A percentile compares a stretch with the other conserved stretches of the same genome.
Evolutionary conservation across 2,797 vertebrate genomes (phyloP).

Genomic region (Podargus strigoides): DNA sequence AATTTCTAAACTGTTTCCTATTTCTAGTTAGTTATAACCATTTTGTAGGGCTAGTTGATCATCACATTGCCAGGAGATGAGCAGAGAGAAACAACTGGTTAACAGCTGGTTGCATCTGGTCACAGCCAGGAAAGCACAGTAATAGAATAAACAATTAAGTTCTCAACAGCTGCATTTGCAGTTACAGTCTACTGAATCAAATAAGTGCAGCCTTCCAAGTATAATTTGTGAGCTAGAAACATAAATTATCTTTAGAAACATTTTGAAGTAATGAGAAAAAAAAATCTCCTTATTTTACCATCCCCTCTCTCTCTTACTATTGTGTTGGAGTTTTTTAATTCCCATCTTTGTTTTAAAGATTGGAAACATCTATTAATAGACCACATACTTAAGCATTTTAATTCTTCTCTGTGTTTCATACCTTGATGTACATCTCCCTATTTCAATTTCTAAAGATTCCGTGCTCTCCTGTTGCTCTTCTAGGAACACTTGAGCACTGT

Average conservation of each 20-base stretch:
- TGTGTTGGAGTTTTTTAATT: constrained; percentile 3
- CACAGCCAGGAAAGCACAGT: constrained; percentile 37
- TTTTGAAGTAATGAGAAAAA: neutral
- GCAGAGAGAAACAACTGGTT: constrained; percentile 50
- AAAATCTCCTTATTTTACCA: neutral
- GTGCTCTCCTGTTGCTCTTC: neutral
- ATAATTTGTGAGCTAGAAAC: constrained; percentile 14
- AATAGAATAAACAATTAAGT: constrained; percentile 34
- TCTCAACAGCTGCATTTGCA: constrained; percentile 57
- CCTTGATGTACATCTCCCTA: neutral
- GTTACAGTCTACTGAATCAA: constrained; percentile 39
- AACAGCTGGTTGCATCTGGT: constrained; percentile 75
- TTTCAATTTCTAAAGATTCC: neutral
- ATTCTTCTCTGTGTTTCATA: neutral
- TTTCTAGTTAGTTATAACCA: neutral
- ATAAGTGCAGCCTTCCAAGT: constrained; percentile 19
- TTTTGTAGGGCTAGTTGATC: neutral
- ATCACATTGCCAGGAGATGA: constrained; percentile 13
- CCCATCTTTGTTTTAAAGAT: neutral
- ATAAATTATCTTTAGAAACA: constrained; percentile 38
- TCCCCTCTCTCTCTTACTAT: neutral
- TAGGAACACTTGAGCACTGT: neutral
- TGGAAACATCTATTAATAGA: neutral
- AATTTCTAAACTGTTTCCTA: constrained; percentile 3
- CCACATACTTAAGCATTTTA: neutral